Percentiles rank a stretch among this genome's conserved stretches.
phyloP scores from a whole-genome alignment of 2,113 vertebrate species.

The Nannospalax galili region DNA sequence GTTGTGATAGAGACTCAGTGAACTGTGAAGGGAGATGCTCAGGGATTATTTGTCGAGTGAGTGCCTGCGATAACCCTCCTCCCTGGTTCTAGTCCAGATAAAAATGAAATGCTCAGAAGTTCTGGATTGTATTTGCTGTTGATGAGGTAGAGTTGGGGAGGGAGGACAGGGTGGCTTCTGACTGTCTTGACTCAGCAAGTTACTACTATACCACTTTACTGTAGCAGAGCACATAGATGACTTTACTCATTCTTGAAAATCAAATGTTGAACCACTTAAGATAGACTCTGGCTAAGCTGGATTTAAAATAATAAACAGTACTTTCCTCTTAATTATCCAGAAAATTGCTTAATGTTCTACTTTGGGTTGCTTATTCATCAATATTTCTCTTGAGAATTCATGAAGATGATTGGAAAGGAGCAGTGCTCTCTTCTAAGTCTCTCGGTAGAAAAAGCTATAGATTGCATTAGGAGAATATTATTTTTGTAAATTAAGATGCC shows the following conservation, averaged over 20 bases:
- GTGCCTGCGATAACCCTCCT: not conserved
- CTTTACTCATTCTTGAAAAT: conserved; percentile 7
- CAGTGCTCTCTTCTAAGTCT: not conserved
- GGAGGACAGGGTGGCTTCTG: not conserved
- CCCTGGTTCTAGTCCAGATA: not conserved
- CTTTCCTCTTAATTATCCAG: conserved; percentile 23
- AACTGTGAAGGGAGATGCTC: not conserved
- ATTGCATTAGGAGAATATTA: not conserved
- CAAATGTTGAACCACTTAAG: conserved; percentile 1
- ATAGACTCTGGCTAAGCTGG: not conserved
- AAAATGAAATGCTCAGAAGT: not conserved
- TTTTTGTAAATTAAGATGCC: conserved; percentile 6
- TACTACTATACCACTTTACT: not conserved
- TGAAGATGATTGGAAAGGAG: not conserved
- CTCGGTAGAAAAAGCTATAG: not conserved
- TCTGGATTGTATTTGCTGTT: not conserved
- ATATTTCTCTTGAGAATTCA: conserved; percentile 53
- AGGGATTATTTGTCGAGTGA: not conserved
- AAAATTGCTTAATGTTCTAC: conserved; percentile 42
- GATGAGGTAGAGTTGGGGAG: not conserved
- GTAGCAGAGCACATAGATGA: not conserved
- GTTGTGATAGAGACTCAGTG: not conserved
- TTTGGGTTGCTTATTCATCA: not conserved
- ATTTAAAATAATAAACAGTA: conserved; percentile 45
- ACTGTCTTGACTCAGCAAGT: not conserved